Evolutionary conservation across 2,113 vertebrate genomes (phyloP).

Genomic region (Apaloderma vittatum): DNA sequence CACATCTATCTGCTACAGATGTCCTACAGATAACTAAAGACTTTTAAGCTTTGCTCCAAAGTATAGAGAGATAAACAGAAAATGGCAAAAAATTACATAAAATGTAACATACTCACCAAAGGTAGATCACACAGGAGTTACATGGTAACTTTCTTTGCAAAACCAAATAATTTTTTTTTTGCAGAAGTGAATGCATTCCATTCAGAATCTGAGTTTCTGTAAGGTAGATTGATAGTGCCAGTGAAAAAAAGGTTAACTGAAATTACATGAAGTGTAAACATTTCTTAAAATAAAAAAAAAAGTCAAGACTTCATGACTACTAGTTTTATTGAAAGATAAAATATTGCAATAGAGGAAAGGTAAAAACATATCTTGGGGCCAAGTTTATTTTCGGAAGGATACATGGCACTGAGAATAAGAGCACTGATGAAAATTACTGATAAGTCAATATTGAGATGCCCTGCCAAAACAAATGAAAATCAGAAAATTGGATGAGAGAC

Average conservation of each 20-base stretch:
- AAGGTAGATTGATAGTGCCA: accelerated
- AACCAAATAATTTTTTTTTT: neutral
- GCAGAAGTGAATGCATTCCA: neutral
- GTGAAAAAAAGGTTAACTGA: neutral
- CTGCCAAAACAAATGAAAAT: neutral
- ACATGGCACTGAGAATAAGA: neutral
- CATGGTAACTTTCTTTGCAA: neutral
- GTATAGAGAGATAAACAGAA: neutral
- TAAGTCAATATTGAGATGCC: neutral
- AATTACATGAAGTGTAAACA: neutral
- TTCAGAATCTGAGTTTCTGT: neutral
- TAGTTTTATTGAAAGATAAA: neutral
- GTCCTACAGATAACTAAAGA: neutral
- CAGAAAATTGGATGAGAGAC: neutral
- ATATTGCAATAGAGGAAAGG: neutral
- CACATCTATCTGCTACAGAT: neutral
- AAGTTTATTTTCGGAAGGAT: neutral
- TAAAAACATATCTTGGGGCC: neutral
- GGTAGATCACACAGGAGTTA: neutral
- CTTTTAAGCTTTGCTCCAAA: neutral
- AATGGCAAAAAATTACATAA: neutral
- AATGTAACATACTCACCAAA: neutral
- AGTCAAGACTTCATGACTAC: neutral
- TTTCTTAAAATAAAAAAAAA: neutral
- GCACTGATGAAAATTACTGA: neutral